A percentile compares a stretch with the other conserved stretches of the same genome.
These are phyloP conservation scores for Eptesicus fuscus DNA, from an alignment of 2,113 vertebrate genomes.

Conservation along the genomic window DNA sequence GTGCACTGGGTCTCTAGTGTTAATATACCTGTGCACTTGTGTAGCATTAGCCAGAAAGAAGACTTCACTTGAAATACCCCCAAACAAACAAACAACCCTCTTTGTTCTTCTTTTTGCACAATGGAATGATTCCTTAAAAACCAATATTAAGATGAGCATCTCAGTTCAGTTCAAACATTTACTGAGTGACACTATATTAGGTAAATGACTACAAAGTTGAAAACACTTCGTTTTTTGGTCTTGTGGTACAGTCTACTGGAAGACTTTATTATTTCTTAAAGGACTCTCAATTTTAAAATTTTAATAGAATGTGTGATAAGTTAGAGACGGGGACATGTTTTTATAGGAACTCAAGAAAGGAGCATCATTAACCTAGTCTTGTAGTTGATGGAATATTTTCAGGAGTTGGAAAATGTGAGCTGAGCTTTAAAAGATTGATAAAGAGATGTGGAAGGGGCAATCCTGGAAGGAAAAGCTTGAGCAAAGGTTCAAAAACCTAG, in stretches of 20 bases:
- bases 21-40: background rate
- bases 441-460: background rate
- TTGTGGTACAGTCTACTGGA: background rate
- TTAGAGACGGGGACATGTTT: background rate
- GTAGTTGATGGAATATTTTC: background rate
- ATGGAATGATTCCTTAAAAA: background rate
- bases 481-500: background rate
- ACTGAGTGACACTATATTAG: background rate
- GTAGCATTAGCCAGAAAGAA: background rate
- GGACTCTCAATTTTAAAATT: background rate
- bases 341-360: background rate
- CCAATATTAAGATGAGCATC: background rate
- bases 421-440: background rate
- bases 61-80: background rate
- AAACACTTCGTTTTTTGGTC: constrained; percentile 21
- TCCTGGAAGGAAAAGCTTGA: background rate
- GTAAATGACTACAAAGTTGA: background rate
- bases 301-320: background rate
- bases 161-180: constrained; percentile 5
- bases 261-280: background rate
- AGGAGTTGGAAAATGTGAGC: background rate
- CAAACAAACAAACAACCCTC: background rate
- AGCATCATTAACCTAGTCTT: background rate
- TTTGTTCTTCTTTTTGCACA: background rate
- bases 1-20: too few species aligned